Evolutionary conservation across 2,113 vertebrate genomes (phyloP).

Genomic region (Proterorhinus semilunaris): DNA sequence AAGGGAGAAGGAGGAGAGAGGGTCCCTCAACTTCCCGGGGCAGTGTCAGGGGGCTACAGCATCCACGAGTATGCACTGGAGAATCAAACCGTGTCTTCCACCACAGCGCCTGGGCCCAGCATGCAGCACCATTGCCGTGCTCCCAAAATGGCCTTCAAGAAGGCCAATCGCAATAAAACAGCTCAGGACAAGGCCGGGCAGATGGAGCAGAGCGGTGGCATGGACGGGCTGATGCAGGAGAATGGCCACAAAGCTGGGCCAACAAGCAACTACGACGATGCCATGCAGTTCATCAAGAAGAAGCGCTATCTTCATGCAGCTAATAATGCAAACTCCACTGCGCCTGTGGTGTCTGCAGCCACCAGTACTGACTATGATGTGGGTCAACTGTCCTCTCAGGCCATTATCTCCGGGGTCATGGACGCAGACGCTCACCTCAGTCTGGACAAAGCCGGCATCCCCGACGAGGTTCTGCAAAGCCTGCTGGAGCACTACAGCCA

Average conservation of each 20-base stretch:
- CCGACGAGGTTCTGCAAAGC: constrained; percentile 96
- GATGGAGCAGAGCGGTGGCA: constrained; percentile 73
- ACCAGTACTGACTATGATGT: constrained; percentile 86
- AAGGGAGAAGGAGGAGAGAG: constrained; percentile 68
- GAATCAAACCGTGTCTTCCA: constrained; percentile 84
- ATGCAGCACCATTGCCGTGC: constrained; percentile 84
- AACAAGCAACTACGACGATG: constrained; percentile 92
- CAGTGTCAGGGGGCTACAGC: constrained; percentile 71
- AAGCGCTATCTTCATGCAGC: constrained; percentile 90
- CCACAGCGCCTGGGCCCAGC: constrained; percentile 82
- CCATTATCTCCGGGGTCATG: constrained; percentile 85
- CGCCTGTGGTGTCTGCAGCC: constrained; percentile 27
- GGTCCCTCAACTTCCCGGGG: constrained; percentile 58
- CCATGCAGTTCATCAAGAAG: constrained; percentile 99
- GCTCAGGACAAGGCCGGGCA: constrained; percentile 79
- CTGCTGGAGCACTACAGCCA: constrained; percentile 94
- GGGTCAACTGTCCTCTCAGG: constrained; percentile 87
- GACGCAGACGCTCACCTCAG: constrained; percentile 84
- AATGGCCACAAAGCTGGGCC: constrained; percentile 81
- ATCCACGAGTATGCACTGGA: constrained; percentile 86
- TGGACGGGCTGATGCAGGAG: constrained; percentile 85
- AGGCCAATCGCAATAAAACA: constrained; percentile 87
- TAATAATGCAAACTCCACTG: constrained; percentile 54
- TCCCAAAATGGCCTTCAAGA: constrained; percentile 94
- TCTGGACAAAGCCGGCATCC: constrained; percentile 94